These are phyloP conservation scores for Leptinotarsa lineolata DNA, from an alignment of 1,140 invertebrate species.

Conservation along the genomic window DNA sequence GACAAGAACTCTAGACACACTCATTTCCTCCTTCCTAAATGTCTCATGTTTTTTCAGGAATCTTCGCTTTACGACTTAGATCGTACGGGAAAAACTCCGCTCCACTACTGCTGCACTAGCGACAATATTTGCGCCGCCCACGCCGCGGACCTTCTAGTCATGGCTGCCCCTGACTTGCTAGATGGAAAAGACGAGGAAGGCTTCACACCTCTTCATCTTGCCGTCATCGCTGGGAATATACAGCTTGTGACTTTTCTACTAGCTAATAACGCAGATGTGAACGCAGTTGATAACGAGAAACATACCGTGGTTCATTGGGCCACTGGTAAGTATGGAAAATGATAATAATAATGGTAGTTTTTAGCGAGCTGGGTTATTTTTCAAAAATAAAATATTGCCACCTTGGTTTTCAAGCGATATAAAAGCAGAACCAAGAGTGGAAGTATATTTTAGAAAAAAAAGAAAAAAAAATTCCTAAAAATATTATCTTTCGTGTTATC, in stretches of 20 bases:
- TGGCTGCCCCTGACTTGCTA: slow-evolving; percentile 77
- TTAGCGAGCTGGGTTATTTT: no score
- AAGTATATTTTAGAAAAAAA: no score
- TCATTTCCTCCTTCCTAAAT: no score
- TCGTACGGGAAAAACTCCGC: slow-evolving; percentile 80
- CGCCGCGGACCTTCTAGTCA: slow-evolving; percentile 73
- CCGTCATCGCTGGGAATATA: slow-evolving; percentile 88
- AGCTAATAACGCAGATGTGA: slow-evolving; percentile 83
- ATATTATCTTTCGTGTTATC: no score
- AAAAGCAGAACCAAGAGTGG: no score
- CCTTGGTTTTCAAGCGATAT: no score
- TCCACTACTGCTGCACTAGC: slow-evolving; percentile 86
- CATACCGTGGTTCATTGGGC: slow-evolving; percentile 99
- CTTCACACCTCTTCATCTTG: slow-evolving; percentile 90
- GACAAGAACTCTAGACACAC: no score
- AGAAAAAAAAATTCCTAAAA: no score
- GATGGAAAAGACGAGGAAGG: slow-evolving; percentile 88
- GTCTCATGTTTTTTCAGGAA: slow-evolving; percentile 59
- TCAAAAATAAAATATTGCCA: no score
- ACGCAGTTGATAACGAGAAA: slow-evolving; percentile 87
- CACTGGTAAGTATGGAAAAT: slow-evolving; percentile 70
- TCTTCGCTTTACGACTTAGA: slow-evolving; percentile 69
- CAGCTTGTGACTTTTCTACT: slow-evolving; percentile 80
- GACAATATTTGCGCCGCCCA: slow-evolving; percentile 52
- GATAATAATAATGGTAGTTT: no score